A percentile compares a stretch with the other conserved stretches of the same genome.
Evolutionary conservation across 2,797 vertebrate species (phyloP).

Genomic region (Saxicola maurus): DNA sequence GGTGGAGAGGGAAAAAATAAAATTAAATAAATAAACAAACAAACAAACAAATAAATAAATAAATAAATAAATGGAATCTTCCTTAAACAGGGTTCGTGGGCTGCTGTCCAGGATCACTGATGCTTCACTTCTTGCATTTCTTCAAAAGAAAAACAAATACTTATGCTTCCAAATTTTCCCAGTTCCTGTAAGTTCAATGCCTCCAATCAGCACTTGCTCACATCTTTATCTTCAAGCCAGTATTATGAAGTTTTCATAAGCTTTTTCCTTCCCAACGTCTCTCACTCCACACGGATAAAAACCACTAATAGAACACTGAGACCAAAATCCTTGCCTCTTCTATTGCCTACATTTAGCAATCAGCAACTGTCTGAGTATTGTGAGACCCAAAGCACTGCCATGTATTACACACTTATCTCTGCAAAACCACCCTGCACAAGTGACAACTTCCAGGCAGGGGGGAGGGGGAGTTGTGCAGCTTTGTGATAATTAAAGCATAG

Average conservation of each 20-base stretch:
- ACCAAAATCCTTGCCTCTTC: constrained; percentile 30
- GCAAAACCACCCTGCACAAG: constrained; percentile 49
- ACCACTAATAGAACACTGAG: constrained; percentile 7
- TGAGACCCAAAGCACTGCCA: constrained; percentile 30
- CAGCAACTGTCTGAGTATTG: constrained; percentile 3
- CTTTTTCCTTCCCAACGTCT: neutral
- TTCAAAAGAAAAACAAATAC: constrained; percentile 4
- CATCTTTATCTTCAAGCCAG: constrained; percentile 10
- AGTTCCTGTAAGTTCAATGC: neutral
- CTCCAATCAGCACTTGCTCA: constrained; percentile 19
- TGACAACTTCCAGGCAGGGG: constrained; percentile 48
- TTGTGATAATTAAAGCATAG: constrained; percentile 56
- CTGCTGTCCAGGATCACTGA: neutral
- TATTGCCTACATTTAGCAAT: constrained; percentile 6
- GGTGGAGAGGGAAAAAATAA: neutral
- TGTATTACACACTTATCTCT: constrained; percentile 60
- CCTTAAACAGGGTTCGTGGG: neutral
- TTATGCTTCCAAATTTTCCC: neutral
- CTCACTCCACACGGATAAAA: neutral
- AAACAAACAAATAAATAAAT: no score
- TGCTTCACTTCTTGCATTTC: constrained; percentile 8
- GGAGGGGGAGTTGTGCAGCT: neutral
- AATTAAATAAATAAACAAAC: neutral
- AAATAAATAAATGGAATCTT: neutral
- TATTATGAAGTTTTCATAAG: constrained; percentile 35